Base-by-base conservation (phyloP, 64 coral and sea anemone genomes). In the Montipora efflorescens region DNA sequence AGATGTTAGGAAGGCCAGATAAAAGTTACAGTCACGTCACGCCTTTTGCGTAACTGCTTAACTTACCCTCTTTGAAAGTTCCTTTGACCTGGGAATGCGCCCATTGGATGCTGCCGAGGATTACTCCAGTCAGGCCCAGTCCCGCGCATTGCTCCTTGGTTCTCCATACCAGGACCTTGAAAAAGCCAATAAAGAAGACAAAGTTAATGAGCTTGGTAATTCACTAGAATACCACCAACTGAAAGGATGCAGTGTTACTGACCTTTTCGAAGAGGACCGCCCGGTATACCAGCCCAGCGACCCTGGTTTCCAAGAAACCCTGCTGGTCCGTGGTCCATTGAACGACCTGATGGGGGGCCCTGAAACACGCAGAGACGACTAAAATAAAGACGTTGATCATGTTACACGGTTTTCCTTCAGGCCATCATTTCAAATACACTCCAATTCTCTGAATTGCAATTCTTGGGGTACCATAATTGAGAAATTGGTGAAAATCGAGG, bases 21-120 rank as follows among this genome's bases (percentile, higher is more conserved):
- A 36, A 36, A 36, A 36, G 36, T 36, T 36, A 36, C 36, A 36
- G 36, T 36, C 36, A 36, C 36, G 36, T 36, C 36, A 36, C 36
- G 36, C 36, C 36, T 36, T 36, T 11, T 57, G 11, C 6, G 53
- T 8, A 57, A 57, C 50, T 75, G 69, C 7, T 57, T 57, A 8
- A 57, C 6, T 94, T 87, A 96, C 98, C 92, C 92, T 90, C 98
- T 84, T 28, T 96, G 98, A 78, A 99, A 99, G 10, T 89, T 93
- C 83, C 98, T 80, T 93, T 98, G 97, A 45, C 92, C 98, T 11
- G 95, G 92, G 59, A 99, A 99, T 19, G 92, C 92, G 15, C 89
- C 97, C 49, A 97, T 94, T 67, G 77, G 94, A 16, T 89, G 77
- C 75, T 99, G 97, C 7, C 98, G 95, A 47, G 95, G 98, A 48